Percentiles rank a stretch among this genome's conserved stretches.
Conservation (phyloP, 2,113 vertebrate species). For the Dasyprocta punctata region DNA sequence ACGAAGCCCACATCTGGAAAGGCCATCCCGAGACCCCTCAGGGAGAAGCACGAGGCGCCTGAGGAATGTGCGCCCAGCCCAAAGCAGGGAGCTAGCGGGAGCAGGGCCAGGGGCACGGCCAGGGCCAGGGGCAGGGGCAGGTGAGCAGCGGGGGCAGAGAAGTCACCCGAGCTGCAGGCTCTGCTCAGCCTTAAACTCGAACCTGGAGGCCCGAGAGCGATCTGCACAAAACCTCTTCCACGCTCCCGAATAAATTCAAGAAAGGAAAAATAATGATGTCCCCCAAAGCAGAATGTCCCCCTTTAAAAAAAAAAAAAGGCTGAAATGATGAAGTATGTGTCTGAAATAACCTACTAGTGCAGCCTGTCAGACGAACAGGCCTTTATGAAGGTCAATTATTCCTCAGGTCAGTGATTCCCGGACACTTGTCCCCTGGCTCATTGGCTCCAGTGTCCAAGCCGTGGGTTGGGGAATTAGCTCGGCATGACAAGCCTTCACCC, state of each 20-base stretch:
- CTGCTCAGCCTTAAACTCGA: neutral
- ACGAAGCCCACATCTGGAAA: slow-evolving; percentile 61
- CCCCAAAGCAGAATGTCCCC: slow-evolving; percentile 47
- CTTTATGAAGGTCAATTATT: neutral
- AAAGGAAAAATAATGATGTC: neutral
- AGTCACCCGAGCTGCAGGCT: fast-evolving
- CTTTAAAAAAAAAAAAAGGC: neutral
- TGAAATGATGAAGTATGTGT: neutral
- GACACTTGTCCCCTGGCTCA: slow-evolving; percentile 56
- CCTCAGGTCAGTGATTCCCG: neutral
- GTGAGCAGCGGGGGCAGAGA: neutral
- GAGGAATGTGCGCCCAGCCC: neutral
- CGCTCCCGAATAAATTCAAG: neutral
- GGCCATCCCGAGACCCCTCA: neutral
- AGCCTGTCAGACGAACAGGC: neutral
- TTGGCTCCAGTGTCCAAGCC: slow-evolving; percentile 54
- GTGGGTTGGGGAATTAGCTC: slow-evolving; percentile 66
- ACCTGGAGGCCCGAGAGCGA: neutral
- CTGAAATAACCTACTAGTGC: neutral
- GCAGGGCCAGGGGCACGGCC: neutral
- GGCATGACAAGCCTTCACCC: slow-evolving; percentile 63
- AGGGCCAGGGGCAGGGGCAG: too few species aligned
- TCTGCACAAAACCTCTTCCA: neutral
- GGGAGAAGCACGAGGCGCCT: neutral
- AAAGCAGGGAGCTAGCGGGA: fast-evolving